phyloP scores from a whole-genome alignment of 2,888 invertebrate genomes.

The Danaus chrysippus region DNA sequence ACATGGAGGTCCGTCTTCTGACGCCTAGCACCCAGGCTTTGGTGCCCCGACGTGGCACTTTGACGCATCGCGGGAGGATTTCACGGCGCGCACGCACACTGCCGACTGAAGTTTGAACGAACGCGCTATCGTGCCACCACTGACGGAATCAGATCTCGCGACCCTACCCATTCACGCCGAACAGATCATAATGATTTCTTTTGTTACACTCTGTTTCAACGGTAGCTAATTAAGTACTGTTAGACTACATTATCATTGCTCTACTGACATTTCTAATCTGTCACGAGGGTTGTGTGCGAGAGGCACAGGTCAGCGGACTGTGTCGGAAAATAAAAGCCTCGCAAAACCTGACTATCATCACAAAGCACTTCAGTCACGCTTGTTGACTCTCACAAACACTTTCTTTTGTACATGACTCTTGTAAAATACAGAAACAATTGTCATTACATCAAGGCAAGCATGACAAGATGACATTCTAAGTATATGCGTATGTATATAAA shows the following conservation, averaged over 20 bases:
- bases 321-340: constrained; percentile 60
- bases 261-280: constrained; percentile 7
- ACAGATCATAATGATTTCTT: constrained; percentile 68
- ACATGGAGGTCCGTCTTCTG: constrained; percentile 77
- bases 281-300: constrained; percentile 35
- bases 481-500: constrained; percentile 12
- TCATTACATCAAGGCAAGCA: constrained; percentile 19
- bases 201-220: constrained; percentile 69
- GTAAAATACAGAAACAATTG: constrained; percentile 23
- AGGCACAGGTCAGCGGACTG: constrained; percentile 59
- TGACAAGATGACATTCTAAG: constrained; percentile 3
- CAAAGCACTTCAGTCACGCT: constrained; percentile 57
- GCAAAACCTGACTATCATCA: constrained; percentile 54
- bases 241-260: constrained; percentile 30
- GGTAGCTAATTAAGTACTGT: constrained; percentile 37
- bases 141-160: constrained; percentile 72
- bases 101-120: constrained; percentile 58
- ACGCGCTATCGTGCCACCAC: constrained; percentile 59
- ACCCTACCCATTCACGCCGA: constrained; percentile 75
- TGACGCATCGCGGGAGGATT: constrained; percentile 71
- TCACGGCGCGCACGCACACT: constrained; percentile 75
- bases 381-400: constrained; percentile 59
- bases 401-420: constrained; percentile 63
- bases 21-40: constrained; percentile 75
- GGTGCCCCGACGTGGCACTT: constrained; percentile 43